Evolutionary conservation across 2,797 vertebrate genomes (phyloP), one percentile per base, ranked within the genome.

Genomic region (Acrocephalus scirpaceus): DNA sequence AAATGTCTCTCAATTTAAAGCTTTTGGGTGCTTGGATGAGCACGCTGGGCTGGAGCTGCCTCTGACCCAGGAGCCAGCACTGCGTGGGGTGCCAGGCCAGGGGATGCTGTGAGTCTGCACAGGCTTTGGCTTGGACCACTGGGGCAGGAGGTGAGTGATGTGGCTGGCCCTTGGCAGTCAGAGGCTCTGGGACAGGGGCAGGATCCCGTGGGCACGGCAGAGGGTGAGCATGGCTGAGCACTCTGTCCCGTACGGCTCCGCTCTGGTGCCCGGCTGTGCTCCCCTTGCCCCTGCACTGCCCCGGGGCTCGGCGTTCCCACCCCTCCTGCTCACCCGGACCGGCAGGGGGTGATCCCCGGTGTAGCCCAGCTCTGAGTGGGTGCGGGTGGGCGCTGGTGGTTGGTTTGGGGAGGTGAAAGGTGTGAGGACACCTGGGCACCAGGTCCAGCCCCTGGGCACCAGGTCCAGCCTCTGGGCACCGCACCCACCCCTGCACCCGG

Each of bases 161-260:
- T 29, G 44, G 32, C 7, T 1, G 2, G 65, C 25, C 58, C 27
- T 15, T 3, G 64, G 58, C 36, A 18, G 29, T 1, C 2, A 10
- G 47, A 47, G 30, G 9, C 26, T 40, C 11, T 36, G 74, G 77
- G 58, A 22, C 19, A 16, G 0, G 30, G 61, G 66, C 16, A 11
- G 62, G 17, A 1, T 10, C 10, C 36, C 0, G 0, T 3, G n/a
- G 10, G 40, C 19, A 4, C 0, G 2, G 51, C 16, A 9, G 42
- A 4, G 3, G 18, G 4, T 1, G n/a, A 9, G 34, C 0, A 1
- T 1, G 10, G 61, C 51, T 0, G 10, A 10, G 58, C 74, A 25
- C 57, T 50, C 53, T 0, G 0, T 26, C 27, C 45, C 2, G 1
- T 34, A 0, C 22, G 7, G 64, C 29, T 30, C 2, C 0, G 4